Base-by-base conservation (phyloP, 2,113 vertebrate genomes). In the Nothocercus nigrocapillus region DNA sequence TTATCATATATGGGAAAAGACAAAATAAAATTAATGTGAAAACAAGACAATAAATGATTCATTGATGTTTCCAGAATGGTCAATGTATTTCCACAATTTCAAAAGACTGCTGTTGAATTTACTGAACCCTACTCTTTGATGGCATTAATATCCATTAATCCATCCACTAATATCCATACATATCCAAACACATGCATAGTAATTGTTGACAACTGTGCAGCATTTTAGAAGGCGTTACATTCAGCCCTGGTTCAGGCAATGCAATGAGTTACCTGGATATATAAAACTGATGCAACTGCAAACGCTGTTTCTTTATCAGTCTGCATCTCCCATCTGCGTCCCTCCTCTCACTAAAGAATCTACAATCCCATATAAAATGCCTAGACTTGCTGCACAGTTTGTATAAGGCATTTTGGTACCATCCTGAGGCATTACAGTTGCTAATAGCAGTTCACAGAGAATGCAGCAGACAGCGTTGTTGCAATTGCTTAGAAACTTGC, bases 321-420 rank as follows among this genome's bases (percentile, higher is more conserved):
- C 40, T 21, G 13, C 9, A 82, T 70, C 62, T 20, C 34, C 36
- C 42, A 44, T 38, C 40, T 21, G 16, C 8, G 73, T 70, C 62
- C 24, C 34, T 32, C 42, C 73, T 68, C 72, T 36, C 42, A 24
- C 6, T 6, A 78, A 63, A 24, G 17, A 47, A 56, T 14, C 24
- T 58, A 73, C 34, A 85, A 44, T 7, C 19, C 25, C 40, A 63
- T 7, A 32, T 9, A 18, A 67, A 44, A 82, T 13, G 72, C 19
- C 53, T 4, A 1, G 0, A 0, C 40, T 58, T 28, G 21, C 45
- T 40, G 56, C 5, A 22, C 13, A 62, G 75, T 34, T 30, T 5
- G 11, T 27, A 49, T 8, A 11, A 77, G 13, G 45, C 56, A 42
- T 20, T 45, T 24, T 24, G 34, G 34, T 58, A 82, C 27, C 1